These are phyloP conservation scores for Elmis aenea DNA, from an alignment of 2,888 invertebrate genomes.

Conservation along the genomic window DNA sequence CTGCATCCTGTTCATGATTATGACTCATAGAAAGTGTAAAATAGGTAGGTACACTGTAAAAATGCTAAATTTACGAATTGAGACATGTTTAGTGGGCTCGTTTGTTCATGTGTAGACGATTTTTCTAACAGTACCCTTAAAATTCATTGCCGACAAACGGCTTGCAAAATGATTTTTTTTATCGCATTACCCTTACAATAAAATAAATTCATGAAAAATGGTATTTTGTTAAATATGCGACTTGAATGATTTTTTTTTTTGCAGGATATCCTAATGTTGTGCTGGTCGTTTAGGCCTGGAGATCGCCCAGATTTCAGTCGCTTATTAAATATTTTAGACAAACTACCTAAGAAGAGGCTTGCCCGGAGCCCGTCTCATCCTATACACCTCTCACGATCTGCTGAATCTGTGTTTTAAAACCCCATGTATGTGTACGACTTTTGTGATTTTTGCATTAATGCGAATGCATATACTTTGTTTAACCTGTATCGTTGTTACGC, in stretches of 20 bases:
- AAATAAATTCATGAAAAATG: too few relatives aligned
- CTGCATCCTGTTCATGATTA: too few relatives aligned
- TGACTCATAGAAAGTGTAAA: too few relatives aligned
- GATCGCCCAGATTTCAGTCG: conserved; percentile 89
- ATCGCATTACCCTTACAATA: too few relatives aligned
- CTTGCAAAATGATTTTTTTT: too few relatives aligned
- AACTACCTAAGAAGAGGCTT: conserved; percentile 90
- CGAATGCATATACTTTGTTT: conserved; percentile 1
- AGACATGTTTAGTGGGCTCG: too few relatives aligned
- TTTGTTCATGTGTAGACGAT: too few relatives aligned
- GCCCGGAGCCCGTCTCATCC: conserved; percentile 98
- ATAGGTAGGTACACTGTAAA: too few relatives aligned
- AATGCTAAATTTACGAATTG: too few relatives aligned
- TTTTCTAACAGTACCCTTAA: too few relatives aligned
- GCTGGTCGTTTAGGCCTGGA: conserved; percentile 85
- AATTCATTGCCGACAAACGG: too few relatives aligned
- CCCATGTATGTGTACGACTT: conserved; percentile 4
- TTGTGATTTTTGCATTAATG: neutral
- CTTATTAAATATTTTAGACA: conserved; percentile 79
- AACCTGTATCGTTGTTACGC: neutral
- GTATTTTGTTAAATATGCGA: too few relatives aligned
- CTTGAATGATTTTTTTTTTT: conserved; percentile 19
- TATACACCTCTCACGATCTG: conserved; percentile 91
- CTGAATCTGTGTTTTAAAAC: conserved; percentile 85
- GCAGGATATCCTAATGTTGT: conserved; percentile 92